Evolutionary conservation across 2,797 vertebrate genomes (phyloP).

Genomic region (Crenichthys baileyi): DNA sequence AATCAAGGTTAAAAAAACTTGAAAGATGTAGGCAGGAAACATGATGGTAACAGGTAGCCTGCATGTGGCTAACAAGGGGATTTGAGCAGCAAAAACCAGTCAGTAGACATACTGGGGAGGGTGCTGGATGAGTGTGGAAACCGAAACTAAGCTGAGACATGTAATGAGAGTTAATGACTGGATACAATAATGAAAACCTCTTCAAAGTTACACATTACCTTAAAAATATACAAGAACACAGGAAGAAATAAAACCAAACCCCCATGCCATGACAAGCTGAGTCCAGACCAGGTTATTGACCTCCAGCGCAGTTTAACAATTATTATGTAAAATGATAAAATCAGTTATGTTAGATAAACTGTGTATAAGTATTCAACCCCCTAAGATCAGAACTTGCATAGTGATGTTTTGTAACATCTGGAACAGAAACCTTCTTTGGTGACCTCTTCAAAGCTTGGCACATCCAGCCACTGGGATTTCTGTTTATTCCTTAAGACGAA

Average conservation of each 20-base stretch:
- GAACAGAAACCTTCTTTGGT: neutral
- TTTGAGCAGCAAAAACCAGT: neutral
- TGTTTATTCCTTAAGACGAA: neutral
- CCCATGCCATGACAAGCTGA: no score
- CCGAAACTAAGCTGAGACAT: neutral
- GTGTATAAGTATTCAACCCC: neutral
- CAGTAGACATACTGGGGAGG: neutral
- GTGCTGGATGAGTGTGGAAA: neutral
- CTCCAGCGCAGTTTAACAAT: neutral
- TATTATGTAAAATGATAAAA: neutral
- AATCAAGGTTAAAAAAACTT: no score
- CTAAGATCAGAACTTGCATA: neutral
- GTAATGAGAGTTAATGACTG: neutral
- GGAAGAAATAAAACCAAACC: neutral
- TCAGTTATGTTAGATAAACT: neutral
- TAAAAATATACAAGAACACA: neutral
- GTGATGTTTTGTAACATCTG: conserved; percentile 7
- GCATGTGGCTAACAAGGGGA: neutral
- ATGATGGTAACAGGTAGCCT: neutral
- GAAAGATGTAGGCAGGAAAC: no score
- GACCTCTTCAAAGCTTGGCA: conserved; percentile 1
- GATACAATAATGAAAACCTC: neutral
- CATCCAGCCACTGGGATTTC: conserved; percentile 6
- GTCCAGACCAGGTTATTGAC: neutral
- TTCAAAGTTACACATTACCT: no score